These are phyloP conservation scores for Mimumesa dahlbomi DNA, from an alignment of 2,888 invertebrate species.

Conservation along the genomic window DNA sequence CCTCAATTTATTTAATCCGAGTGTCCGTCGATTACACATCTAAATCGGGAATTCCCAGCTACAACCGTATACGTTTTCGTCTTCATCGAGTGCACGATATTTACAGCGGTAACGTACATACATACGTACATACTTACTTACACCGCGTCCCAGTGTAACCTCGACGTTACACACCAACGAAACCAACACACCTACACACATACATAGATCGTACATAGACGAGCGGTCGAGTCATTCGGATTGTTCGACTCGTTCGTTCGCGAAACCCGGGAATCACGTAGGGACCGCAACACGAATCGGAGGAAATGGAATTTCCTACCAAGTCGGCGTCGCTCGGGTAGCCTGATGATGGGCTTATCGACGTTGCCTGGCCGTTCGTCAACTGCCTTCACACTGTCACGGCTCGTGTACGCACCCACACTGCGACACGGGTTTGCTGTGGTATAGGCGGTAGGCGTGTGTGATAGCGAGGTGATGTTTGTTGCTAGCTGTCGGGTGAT, in stretches of 20 bases:
- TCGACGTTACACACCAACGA: no score
- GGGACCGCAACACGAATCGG: conserved; percentile 59
- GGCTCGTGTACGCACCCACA: conserved; percentile 19
- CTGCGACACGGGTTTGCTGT: background rate
- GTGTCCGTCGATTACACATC: no score
- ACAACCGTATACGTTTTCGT: no score
- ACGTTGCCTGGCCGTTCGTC: conserved; percentile 66
- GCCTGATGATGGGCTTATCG: conserved; percentile 72
- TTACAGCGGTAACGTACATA: no score
- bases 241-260: conserved; percentile 16
- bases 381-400: conserved; percentile 28
- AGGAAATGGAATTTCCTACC: conserved; percentile 74
- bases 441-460: conserved; percentile 73
- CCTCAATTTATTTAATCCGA: no score
- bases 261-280: conserved; percentile 41
- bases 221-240: conserved; percentile 10
- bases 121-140: no score
- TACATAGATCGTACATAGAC: no score
- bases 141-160: no score
- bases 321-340: conserved; percentile 55
- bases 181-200: no score
- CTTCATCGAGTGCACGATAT: no score
- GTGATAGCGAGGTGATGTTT: conserved; percentile 77
- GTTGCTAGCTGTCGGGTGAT: conserved; percentile 77
- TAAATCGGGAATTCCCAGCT: no score